Evolutionary conservation across 2,888 invertebrate species (phyloP).

Genomic region (Diaphora mendica): DNA sequence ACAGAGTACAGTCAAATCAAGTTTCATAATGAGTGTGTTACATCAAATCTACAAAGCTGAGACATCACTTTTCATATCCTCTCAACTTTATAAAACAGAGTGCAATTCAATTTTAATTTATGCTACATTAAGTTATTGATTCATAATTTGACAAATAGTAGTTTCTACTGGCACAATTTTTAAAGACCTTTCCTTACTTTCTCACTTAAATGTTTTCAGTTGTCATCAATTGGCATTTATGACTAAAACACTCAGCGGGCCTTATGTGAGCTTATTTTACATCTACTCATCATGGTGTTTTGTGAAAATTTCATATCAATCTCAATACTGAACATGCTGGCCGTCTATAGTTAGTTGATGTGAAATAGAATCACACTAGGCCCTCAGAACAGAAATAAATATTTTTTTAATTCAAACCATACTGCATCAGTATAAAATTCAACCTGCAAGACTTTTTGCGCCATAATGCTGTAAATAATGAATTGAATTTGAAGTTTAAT

Average conservation of each 20-base stretch:
- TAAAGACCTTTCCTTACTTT: neutral
- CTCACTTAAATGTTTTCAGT: neutral
- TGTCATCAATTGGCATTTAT: neutral
- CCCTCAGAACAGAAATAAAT: neutral
- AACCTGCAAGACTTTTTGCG: no score
- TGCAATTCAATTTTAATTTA: neutral
- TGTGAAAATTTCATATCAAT: no score
- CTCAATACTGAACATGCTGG: no score
- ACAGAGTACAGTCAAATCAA: neutral
- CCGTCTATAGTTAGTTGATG: no score
- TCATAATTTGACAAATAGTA: neutral
- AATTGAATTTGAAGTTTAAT: no score
- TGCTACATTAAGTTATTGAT: neutral
- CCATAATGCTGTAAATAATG: no score
- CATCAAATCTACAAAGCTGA: neutral
- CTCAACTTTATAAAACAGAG: neutral
- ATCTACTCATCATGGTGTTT: no score
- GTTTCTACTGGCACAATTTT: neutral
- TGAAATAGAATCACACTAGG: no score
- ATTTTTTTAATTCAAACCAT: no score
- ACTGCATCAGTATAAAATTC: no score
- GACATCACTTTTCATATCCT: neutral
- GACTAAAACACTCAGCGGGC: neutral
- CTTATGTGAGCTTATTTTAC: no score
- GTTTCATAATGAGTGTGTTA: neutral